Base-by-base conservation (phyloP, 2,797 vertebrate genomes). In the Neosalanx taihuensis region DNA sequence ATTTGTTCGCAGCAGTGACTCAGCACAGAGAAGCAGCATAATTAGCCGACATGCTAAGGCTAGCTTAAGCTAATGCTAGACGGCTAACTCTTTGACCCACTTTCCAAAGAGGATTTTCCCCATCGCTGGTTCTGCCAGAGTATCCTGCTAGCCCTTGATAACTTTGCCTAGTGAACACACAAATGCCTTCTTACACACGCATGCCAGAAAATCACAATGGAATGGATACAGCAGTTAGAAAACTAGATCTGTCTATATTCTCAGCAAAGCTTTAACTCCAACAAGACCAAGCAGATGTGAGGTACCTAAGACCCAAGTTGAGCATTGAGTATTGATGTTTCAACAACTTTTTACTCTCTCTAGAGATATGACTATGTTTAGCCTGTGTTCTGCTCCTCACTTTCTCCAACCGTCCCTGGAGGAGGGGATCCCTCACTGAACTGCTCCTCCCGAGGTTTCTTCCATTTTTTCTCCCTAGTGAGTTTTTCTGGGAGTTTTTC, bases 1-100 rank as follows among this genome's bases (percentile, higher is more conserved):
- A 82, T 85, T 87, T 86, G 41, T 81, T 81, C 74, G 82, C 72
- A 67, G 74, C 78, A 81, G 85, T 89, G 89, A 91, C 87, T 89
- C 88, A 89, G 89, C 88, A 86, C 73, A 82, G 77, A 83, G 83
- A 79, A 79, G 79, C 85, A 64, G 80, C 77, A 76, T 85, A 87
- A 88, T 90, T 89, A 88, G 87, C 86, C 84, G 85, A 87, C 87
- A 80, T 84, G 86, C 81, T 87, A 87, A 87, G 83, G 83, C 64
- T 61, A 83, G 86, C 87, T 88, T 83, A 90, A 86, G 85, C 85
- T 77, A 17, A 70, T 67, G 74, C 86, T 81, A 75, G 81, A 75
- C 79, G 53, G 83, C 84, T 87, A 89, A 90, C 86, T 91, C 87
- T 88, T 78, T 91, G 92, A 92, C 92, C 90, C 89, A 93, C 89